These are phyloP conservation scores for Sebastes paucispinis DNA, from an alignment of 2,797 vertebrate genomes.

Conservation along the genomic window DNA sequence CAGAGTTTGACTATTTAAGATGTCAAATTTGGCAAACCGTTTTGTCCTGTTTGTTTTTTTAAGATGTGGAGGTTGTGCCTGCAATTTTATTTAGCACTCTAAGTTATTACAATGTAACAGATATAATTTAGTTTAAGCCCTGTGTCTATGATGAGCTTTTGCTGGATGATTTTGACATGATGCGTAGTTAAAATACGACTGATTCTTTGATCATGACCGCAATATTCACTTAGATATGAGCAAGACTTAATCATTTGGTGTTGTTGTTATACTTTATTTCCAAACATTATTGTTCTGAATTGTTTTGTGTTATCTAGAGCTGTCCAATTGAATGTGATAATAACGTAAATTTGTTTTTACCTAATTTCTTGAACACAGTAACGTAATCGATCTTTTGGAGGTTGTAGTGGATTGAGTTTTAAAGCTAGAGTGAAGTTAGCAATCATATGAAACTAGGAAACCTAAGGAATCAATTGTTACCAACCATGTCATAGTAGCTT, in stretches of 20 bases:
- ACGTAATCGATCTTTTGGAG: too few species aligned
- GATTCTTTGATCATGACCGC: not conserved
- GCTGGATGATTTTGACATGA: not conserved
- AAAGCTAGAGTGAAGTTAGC: too few species aligned
- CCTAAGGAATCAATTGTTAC: too few species aligned
- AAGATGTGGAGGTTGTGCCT: not conserved
- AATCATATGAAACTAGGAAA: too few species aligned
- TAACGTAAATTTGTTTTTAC: too few species aligned
- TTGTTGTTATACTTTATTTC: not conserved
- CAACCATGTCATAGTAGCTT: too few species aligned
- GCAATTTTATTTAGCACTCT: too few species aligned
- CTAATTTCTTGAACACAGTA: too few species aligned
- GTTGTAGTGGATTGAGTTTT: too few species aligned
- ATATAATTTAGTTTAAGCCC: accelerated
- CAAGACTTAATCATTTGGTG: not conserved
- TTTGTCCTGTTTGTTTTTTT: not conserved
- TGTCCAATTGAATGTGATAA: not conserved
- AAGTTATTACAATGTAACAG: not conserved
- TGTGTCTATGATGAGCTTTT: not conserved
- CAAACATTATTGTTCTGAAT: not conserved
- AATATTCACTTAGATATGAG: not conserved
- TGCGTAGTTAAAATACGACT: not conserved
- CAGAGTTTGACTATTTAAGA: slow-evolving; percentile 10
- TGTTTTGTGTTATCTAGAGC: not conserved
- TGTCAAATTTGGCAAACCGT: not conserved